Base-by-base conservation (phyloP, 2,113 vertebrate species). In the Melanerpes formicivorus region DNA sequence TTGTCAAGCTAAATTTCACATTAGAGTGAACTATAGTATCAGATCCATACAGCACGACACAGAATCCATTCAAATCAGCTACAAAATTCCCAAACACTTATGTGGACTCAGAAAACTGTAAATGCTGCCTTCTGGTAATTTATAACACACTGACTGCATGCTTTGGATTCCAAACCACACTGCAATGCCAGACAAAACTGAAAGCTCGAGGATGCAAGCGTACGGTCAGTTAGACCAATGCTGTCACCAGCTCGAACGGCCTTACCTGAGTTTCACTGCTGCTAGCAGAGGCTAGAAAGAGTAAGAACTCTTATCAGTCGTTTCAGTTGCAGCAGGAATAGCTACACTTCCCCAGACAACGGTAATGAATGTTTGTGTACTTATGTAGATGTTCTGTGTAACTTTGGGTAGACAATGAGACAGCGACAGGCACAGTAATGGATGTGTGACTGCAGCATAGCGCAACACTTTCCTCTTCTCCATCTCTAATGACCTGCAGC, bases 1-100 rank as follows among this genome's bases (percentile, higher is more conserved):
- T 71, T 67, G 58, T 91, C 29, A 83, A 66, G 73, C 89, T 71
- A 55, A 88, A 83, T 92, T 91, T 76, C 66, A 90, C 11, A 11
- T 3, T 63, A 32, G 93, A 90, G 42, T 22, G 50, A 87, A 96
- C 50, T 90, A 42, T 42, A 55, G 30, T 83, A 67, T 69, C 65
- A 80, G 54, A 89, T 76, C 37, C 65, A 76, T 44, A 30, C 21
- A 88, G 72, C 59, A 81, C 27, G 30, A 83, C 8, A 67, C 4
- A 25, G 40, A 82, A 66, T 13, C 32, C 22, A 62, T 62, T 73
- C 71, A 73, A 55, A 73, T 48, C 48, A 67, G 26, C 40, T 44
- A 65, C 22, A 84, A 46, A 80, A 66, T n/a, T 63, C 34, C 22
- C 18, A 55, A 73, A 66, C 5, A 25, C 0, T 1, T 29, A 54